Conservation (phyloP, 2,797 vertebrate species). For the Amblyraja radiata region DNA sequence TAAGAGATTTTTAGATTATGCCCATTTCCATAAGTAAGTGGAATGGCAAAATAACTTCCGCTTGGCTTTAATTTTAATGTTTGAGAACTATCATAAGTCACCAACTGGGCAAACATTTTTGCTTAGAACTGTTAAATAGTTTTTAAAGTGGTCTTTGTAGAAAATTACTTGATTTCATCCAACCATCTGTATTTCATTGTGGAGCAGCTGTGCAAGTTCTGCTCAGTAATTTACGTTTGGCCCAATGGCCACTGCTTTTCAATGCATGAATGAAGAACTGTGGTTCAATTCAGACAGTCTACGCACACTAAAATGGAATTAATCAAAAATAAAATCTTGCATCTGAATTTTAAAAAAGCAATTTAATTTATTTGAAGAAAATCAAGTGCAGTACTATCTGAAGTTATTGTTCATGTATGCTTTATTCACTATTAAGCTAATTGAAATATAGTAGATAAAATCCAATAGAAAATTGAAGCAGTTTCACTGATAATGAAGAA, state of each 20-base stretch:
- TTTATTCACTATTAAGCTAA: neutral
- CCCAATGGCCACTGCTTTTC: constrained; percentile 31
- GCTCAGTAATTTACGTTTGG: constrained; percentile 21
- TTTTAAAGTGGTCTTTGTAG: constrained; percentile 32
- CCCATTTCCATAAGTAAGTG: constrained; percentile 4
- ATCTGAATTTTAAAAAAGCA: neutral
- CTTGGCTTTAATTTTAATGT: constrained; percentile 32
- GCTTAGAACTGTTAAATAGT: constrained; percentile 26
- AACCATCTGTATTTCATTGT: constrained; percentile 34
- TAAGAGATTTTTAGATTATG: neutral
- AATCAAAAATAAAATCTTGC: constrained; percentile 20
- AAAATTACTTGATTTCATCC: constrained; percentile 26
- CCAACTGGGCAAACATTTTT: constrained; percentile 28
- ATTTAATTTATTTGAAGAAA: neutral
- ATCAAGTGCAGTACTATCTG: neutral
- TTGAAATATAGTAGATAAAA: neutral
- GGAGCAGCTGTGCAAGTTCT: constrained; percentile 22
- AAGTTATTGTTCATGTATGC: neutral
- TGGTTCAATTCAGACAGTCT: constrained; percentile 32
- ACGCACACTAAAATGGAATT: neutral
- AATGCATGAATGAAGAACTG: constrained; percentile 34
- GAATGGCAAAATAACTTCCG: constrained; percentile 30
- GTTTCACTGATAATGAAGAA: neutral
- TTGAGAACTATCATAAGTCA: constrained; percentile 9
- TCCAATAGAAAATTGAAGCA: neutral